A percentile compares a stretch with the other conserved stretches of the same genome.
These are phyloP conservation scores for Hesperia comma DNA, from an alignment of 2,888 invertebrate species.

Conservation along the genomic window DNA sequence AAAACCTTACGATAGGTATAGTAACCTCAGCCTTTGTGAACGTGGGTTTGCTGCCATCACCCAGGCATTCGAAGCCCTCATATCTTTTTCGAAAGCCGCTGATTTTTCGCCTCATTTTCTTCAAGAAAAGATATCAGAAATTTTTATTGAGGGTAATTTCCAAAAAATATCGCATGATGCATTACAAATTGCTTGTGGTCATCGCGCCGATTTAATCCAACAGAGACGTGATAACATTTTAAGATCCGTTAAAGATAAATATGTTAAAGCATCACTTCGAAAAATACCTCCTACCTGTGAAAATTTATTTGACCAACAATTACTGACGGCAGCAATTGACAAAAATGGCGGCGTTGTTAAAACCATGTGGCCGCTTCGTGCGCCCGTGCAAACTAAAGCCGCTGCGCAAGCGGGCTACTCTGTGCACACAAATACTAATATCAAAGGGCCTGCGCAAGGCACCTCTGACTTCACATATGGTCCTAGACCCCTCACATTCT, in stretches of 20 bases:
- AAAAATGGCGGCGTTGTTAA: background rate
- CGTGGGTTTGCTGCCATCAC: background rate
- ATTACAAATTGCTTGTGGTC: background rate
- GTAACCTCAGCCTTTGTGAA: background rate
- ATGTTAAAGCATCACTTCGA: background rate
- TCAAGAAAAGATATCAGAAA: background rate
- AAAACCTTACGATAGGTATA: background rate
- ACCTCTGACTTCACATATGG: background rate
- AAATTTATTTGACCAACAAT: background rate
- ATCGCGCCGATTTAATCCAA: constrained; percentile 1
- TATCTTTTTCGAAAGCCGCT: background rate
- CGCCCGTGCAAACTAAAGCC: background rate
- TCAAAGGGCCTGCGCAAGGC: background rate
- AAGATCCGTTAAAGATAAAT: background rate
- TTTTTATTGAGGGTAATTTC: background rate
- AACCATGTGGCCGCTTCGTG: background rate
- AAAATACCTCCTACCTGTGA: background rate
- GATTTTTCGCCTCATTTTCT: background rate
- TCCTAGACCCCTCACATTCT: background rate
- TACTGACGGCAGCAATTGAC: background rate
- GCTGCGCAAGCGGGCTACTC: background rate
- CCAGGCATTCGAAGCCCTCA: background rate
- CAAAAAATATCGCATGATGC: background rate
- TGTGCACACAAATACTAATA: background rate
- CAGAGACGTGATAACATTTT: background rate